Percentiles rank a stretch among this genome's conserved stretches.
Evolutionary conservation across 2,797 vertebrate species (phyloP).

Genomic region (Leptodactylus fallax): DNA sequence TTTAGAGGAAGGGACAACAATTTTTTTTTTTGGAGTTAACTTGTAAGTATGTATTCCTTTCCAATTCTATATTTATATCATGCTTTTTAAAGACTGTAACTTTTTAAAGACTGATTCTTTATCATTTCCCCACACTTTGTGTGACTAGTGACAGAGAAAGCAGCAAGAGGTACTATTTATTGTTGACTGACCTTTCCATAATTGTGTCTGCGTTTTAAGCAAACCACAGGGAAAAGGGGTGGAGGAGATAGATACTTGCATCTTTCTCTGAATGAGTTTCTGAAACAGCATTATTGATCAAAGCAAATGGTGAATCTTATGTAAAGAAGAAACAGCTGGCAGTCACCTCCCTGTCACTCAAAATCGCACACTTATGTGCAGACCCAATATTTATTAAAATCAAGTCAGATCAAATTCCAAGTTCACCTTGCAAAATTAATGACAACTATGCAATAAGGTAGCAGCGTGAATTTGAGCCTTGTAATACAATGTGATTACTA

Average conservation of each 20-base stretch:
- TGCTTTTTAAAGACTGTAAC: conserved; percentile 21
- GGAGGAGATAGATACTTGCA: conserved; percentile 63
- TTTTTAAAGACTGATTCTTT: conserved; percentile 38
- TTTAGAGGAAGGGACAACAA: too few relatives aligned
- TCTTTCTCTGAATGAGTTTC: conserved; percentile 70
- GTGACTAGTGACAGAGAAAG: conserved; percentile 31
- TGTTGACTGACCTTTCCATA: conserved; percentile 71
- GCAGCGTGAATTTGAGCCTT: conserved; percentile 80
- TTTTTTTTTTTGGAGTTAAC: not conserved
- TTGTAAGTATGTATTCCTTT: not conserved
- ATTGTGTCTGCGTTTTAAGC: conserved; percentile 67
- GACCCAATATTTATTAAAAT: conserved; percentile 79
- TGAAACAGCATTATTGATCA: conserved; percentile 77
- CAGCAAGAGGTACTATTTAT: conserved; percentile 60
- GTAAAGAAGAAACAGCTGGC: conserved; percentile 75
- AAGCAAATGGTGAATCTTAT: conserved; percentile 70
- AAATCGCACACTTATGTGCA: conserved; percentile 58
- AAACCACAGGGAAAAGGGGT: conserved; percentile 64
- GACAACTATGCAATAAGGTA: conserved; percentile 77
- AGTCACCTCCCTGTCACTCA: conserved; percentile 72
- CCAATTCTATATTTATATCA: not conserved
- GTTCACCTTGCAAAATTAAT: conserved; percentile 87
- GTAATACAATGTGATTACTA: conserved; percentile 78
- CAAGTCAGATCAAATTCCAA: conserved; percentile 81
- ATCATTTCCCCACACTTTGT: conserved; percentile 42